A percentile compares a stretch with the other conserved stretches of the same genome.
phyloP scores from a whole-genome alignment of 1,140 invertebrate species.

The Steinernema feltiae region DNA sequence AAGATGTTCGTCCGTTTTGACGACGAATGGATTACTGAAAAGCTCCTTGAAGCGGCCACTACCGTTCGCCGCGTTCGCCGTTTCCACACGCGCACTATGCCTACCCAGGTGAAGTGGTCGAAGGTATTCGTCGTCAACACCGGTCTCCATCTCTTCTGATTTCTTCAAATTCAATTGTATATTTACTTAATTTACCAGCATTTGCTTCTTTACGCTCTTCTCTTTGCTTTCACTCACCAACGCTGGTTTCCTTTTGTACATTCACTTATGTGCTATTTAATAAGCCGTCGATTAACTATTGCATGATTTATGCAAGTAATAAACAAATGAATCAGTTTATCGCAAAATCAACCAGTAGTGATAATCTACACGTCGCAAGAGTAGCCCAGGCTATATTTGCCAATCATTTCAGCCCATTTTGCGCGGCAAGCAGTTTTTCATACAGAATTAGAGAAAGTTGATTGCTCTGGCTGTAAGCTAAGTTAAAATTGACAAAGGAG shows the following conservation, averaged over 20 bases:
- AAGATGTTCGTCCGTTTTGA: slow-evolving; percentile 21
- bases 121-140: slow-evolving; percentile 30
- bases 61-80: slow-evolving; percentile 3
- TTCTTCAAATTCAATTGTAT: not conserved
- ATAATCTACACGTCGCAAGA: not conserved
- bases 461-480: not conserved
- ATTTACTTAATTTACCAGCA: not conserved
- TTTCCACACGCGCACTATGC: slow-evolving; percentile 27
- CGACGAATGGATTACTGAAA: not conserved
- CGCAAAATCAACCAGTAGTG: no score
- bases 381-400: not conserved
- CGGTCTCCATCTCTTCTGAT: slow-evolving; percentile 33
- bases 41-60: slow-evolving; percentile 12
- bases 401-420: not conserved
- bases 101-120: slow-evolving; percentile 22
- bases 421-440: not conserved
- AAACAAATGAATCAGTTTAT: no score
- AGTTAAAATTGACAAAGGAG: not conserved
- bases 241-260: not conserved
- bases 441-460: not conserved
- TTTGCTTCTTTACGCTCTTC: no score
- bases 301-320: no score
- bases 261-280: not conserved
- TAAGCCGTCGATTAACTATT: not conserved
- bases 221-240: not conserved